These are phyloP conservation scores for Tiaroga cobitis DNA, from an alignment of 2,797 vertebrate genomes.

Conservation along the genomic window DNA sequence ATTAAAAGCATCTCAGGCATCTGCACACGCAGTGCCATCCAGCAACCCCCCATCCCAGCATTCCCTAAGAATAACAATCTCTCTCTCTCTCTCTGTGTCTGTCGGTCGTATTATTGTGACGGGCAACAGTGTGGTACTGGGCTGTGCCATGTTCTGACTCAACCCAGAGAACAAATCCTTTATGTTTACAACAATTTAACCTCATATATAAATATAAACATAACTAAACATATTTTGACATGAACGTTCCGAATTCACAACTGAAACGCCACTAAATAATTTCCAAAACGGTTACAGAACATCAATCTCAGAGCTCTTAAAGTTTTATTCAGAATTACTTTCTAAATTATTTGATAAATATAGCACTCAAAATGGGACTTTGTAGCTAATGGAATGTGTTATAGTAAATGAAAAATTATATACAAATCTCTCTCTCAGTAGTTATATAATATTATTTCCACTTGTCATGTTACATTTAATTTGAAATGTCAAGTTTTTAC, in stretches of 20 bases:
- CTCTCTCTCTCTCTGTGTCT: slow-evolving; percentile 17
- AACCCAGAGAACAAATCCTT: slow-evolving; percentile 23
- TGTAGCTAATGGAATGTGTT: background rate
- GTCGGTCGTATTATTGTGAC: slow-evolving; percentile 20
- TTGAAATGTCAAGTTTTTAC: background rate
- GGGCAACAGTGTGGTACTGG: slow-evolving; percentile 34
- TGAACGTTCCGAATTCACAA: background rate
- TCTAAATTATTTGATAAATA: background rate
- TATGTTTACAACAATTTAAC: background rate
- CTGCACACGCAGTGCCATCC: slow-evolving; percentile 38
- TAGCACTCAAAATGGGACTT: background rate
- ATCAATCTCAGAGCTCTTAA: background rate
- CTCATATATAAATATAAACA: background rate
- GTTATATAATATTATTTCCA: background rate
- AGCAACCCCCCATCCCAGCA: slow-evolving; percentile 1
- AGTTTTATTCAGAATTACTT: background rate
- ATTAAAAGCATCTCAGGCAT: slow-evolving; percentile 48
- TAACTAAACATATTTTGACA: background rate
- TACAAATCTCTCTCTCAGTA: background rate
- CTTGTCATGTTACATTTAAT: background rate
- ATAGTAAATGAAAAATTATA: background rate
- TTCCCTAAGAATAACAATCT: slow-evolving; percentile 22
- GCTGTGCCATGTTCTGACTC: slow-evolving; percentile 42
- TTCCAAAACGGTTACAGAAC: background rate
- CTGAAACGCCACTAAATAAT: background rate